Base-by-base conservation (phyloP, 2,797 vertebrate genomes). In the Artibeus lituratus region DNA sequence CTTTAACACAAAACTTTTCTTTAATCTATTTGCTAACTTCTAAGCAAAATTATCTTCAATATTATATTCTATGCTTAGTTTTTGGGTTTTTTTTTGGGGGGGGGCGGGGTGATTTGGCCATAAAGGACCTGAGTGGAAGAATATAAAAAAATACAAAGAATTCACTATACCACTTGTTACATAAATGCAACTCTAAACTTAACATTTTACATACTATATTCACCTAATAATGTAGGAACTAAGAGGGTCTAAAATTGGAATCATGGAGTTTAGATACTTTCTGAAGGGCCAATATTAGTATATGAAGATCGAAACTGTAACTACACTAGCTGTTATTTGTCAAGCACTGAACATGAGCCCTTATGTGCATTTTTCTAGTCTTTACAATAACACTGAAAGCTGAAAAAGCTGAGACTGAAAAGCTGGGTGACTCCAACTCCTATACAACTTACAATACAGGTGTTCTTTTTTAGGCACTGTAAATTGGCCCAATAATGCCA, bases 41-140 rank as follows among this genome's bases (percentile, higher is more conserved):
- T 94, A 83, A 92, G 51, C 42, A 88, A 80, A 80, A 90, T 74
- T 62, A 87, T 24, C n/a, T 93, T 95, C 35, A 77, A 49, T 73
- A 42, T 73, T n/a, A 78, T 24, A 8, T 74, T 90, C 51, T 87
- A 78, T 51, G 32, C 35, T 90, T 47, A 87, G n/a, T 84, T 78
- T n/a, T n/a, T n/a, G n/a, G 5, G 39, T 42, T 42, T 65, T 18
- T 57, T 57, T 35, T 10, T 49, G 47, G 47, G 10, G 47, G 49
- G 15, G 49, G 51, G 16, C 39, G 22, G 55, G 57, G 26, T 4
- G 73, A 73, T 35, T 22, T 51, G 49, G 16, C 35, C 72, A 87
- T 39, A 69, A 69, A 87, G 29, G 37, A 47, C n/a, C 32, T 9
- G 5, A 82, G 24, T 51, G 7, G 49, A 26, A 73, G 14, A 78